phyloP scores from a whole-genome alignment of 2,113 vertebrate genomes.

The Naja naja region DNA sequence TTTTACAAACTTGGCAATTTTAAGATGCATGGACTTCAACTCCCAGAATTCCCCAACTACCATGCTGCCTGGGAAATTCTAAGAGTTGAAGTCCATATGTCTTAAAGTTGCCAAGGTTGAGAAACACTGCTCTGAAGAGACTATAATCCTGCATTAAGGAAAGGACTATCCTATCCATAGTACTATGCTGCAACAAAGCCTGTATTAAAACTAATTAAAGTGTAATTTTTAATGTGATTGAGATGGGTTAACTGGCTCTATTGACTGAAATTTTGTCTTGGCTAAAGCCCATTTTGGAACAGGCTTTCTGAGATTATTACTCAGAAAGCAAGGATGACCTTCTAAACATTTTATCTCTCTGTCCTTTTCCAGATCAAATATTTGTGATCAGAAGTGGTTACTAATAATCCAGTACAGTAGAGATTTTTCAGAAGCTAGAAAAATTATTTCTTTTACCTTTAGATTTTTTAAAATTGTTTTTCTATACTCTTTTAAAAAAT shows the following conservation, averaged over 20 bases:
- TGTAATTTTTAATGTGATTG: background rate
- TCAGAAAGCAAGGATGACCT: background rate
- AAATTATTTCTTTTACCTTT: background rate
- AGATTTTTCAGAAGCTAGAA: background rate
- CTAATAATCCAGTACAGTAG: background rate
- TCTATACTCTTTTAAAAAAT: background rate
- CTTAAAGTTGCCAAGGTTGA: background rate
- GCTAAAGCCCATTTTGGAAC: background rate
- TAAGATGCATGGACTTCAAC: background rate
- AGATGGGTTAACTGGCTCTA: background rate
- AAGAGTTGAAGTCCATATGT: background rate
- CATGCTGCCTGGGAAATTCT: background rate
- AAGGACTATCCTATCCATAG: background rate
- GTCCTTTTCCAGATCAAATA: background rate
- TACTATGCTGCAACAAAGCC: background rate
- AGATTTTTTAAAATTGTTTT: background rate
- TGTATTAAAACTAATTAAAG: background rate
- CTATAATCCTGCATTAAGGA: background rate
- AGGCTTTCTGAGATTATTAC: background rate
- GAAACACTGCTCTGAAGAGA: background rate
- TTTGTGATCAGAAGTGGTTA: background rate
- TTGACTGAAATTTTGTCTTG: background rate
- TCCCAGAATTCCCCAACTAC: background rate
- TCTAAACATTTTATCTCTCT: background rate
- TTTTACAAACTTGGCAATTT: background rate